A percentile compares a stretch with the other conserved stretches of the same genome.
Conservation (phyloP, 2,797 vertebrate genomes). For the Pogoniulus pusillus region DNA sequence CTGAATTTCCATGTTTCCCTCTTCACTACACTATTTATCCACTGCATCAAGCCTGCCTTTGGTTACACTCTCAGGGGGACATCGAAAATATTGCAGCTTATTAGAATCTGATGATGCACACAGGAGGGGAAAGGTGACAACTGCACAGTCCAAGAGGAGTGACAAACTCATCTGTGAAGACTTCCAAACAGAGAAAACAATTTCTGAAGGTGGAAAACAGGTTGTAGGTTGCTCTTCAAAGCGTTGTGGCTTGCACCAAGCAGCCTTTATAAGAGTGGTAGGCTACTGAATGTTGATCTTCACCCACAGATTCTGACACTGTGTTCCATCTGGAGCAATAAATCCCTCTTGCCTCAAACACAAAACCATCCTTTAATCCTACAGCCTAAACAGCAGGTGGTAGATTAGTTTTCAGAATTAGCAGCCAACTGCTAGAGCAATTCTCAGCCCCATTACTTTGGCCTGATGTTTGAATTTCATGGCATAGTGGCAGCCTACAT, state of each 20-base stretch:
- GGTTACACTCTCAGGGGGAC: background rate
- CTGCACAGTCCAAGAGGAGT: background rate
- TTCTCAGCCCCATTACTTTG: constrained; percentile 19
- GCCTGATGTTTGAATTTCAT: background rate
- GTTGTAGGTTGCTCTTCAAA: background rate
- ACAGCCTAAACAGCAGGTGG: constrained; percentile 61
- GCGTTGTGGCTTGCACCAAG: background rate
- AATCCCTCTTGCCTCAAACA: constrained; percentile 18
- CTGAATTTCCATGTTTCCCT: background rate
- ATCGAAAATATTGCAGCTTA: background rate
- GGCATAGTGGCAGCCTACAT: background rate
- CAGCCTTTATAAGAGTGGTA: background rate
- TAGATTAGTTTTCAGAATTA: constrained; percentile 60
- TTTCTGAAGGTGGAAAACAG: background rate
- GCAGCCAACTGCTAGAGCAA: constrained; percentile 36
- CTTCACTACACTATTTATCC: constrained; percentile 4
- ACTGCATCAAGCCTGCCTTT: background rate
- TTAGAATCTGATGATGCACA: constrained; percentile 5
- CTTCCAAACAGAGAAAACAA: background rate
- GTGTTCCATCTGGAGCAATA: constrained; percentile 37
- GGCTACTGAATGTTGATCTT: background rate
- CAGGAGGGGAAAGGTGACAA: background rate
- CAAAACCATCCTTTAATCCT: constrained; percentile 39
- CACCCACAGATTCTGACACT: background rate
- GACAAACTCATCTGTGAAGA: background rate